Evolutionary conservation across 37 sponge, comb jelly and placozoan species (phyloP), one percentile per base, ranked within the genome.

Genomic region (Halichondria panicea): DNA sequence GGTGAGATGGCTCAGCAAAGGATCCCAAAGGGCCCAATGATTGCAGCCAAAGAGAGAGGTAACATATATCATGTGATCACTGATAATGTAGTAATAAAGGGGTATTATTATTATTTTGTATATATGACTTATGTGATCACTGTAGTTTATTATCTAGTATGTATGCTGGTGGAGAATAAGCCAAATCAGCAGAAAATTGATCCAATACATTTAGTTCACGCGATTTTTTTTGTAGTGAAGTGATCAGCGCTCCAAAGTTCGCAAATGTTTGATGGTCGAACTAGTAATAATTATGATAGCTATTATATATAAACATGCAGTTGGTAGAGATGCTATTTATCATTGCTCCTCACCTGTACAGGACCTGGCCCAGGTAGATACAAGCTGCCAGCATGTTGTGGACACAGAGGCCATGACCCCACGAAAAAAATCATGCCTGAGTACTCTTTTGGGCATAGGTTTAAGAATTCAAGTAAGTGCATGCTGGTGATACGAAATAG

Each of bases 321-420:
- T n/a, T n/a, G n/a, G n/a, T n/a, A n/a, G n/a, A n/a, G n/a, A n/a
- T n/a, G n/a, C n/a, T n/a, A n/a, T n/a, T n/a, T n/a, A n/a, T n/a
- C n/a, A n/a, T n/a, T n/a, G n/a, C n/a, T n/a, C n/a, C n/a, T n/a
- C n/a, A n/a, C n/a, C 22, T 40, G 24, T 40, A 21, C 41, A 95
- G 95, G 95, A 34, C 99, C 99, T 34, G 99, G 99, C 3, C 95
- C 99, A 24, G 96, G 91, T 6, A 65, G 93, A 28, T 98, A 98
- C 66, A 68, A 57, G 22, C 86, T 98, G 2, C 99, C 99, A 19
- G 27, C 87, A 4, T 67, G 93, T 21, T 50, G 86, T 1, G 99
- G 99, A 0, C 80, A 73, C 40, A 37, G 21, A 37, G 84, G 84
- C 25, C 93, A 92, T 43, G 99, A 98, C 76, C 81, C 82, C 36